Base-by-base conservation (phyloP, 92 coral and sea anemone species). In the Isaurus tuberculatus region DNA sequence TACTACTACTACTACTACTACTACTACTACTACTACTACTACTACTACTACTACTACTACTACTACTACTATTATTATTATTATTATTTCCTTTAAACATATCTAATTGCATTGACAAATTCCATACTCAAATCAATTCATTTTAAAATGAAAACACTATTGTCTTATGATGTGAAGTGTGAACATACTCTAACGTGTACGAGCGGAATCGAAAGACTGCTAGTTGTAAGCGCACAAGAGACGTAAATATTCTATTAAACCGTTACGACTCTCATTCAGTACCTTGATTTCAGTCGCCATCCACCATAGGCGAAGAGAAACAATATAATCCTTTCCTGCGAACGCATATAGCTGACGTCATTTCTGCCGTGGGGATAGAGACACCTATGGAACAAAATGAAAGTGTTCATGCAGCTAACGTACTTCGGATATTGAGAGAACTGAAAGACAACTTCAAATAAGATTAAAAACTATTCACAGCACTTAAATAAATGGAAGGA, bases 231-330 rank as follows among this genome's bases (percentile, higher is more conserved):
- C 46, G 46, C 9, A 7, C 7, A 40, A 13, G 46, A n/a, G n/a
- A n/a, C n/a, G 10, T 13, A 40, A 13, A 40, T 22, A 10, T 29
- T 34, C 69, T 4, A 22, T 26, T 64, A 23, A 13, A 4, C 20
- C 0, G 43, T n/a, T 51, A 19, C 7, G 13, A 69, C 17, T 42
- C 85, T 44, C 32, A 48, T 17, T 65, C 28, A 0, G 57, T 46
- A 15, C 5, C 46, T 65, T 57, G 4, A 25, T 31, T 65, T 31
- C 72, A 90, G 93, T 86, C 88, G 34, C 93, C 93, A 14, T 90
- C 93, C 20, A 75, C 93, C 5, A 86, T 90, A 68, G 93, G 93
- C 42, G 93, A 90, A 65, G 93, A 90, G 58, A 90, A 86, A 72
- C 90, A 23, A 43, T 90, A 90, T 72, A 90, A 90, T 66, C 93